These are phyloP conservation scores for Babylonia areolata DNA, from an alignment of 1,140 invertebrate species.

Conservation along the genomic window DNA sequence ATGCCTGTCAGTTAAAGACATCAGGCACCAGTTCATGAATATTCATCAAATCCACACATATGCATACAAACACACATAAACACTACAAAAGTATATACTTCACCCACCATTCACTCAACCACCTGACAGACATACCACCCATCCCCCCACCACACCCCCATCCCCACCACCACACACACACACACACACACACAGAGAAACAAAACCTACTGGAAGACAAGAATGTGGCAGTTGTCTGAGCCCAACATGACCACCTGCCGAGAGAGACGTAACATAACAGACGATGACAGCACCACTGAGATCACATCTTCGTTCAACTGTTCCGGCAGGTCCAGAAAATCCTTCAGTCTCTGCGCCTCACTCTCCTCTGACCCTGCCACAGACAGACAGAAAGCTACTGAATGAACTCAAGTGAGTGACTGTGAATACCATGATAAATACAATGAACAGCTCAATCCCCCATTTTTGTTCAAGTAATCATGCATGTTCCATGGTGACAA, in stretches of 20 bases:
- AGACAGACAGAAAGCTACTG: too few species aligned
- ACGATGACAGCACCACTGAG: conserved; percentile 11
- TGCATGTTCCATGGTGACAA: too few species aligned
- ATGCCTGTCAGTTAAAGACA: too few species aligned
- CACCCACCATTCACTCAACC: too few species aligned
- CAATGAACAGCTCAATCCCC: too few species aligned
- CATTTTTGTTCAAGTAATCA: too few species aligned
- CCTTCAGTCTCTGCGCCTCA: conserved; percentile 62
- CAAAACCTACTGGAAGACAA: conserved; percentile 21
- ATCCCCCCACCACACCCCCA: not conserved
- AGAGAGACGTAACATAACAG: conserved; percentile 1
- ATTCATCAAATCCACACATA: not conserved
- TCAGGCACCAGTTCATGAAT: too few species aligned
- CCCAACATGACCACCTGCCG: conserved; percentile 19
- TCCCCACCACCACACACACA: not conserved
- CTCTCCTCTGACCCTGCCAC: conserved; percentile 59
- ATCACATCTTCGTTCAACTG: conserved; percentile 27
- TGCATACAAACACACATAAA: not conserved
- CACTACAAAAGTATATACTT: too few species aligned
- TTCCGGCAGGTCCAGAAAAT: conserved; percentile 54
- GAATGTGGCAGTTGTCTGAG: conserved; percentile 20
- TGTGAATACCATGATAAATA: too few species aligned
- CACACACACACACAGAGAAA: not conserved
- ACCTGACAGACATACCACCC: too few species aligned
- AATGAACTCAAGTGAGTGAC: too few species aligned